These are phyloP conservation scores for Lagopus leucura DNA, from an alignment of 2,113 vertebrate genomes.

Conservation along the genomic window DNA sequence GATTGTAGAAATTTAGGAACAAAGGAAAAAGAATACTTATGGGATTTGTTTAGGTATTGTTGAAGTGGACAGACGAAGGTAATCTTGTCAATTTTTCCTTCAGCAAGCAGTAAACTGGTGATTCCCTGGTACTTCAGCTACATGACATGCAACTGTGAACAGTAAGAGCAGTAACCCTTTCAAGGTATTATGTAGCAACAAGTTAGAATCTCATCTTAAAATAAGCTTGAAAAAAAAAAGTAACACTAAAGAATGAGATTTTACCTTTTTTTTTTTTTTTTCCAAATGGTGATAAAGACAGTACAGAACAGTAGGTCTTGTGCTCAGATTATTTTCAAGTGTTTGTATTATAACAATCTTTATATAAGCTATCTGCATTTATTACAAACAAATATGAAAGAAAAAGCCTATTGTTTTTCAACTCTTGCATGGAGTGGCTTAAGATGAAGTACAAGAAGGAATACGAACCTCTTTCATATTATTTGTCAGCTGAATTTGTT, in stretches of 20 bases:
- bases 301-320: neutral
- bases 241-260: neutral
- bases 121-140: neutral
- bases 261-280: neutral
- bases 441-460: neutral
- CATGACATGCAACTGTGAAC: fast-evolving
- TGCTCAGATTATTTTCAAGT: neutral
- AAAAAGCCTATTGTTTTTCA: neutral
- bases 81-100: neutral
- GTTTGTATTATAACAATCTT: neutral
- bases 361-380: neutral
- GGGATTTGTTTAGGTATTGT: neutral
- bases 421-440: neutral
- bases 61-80: neutral
- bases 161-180: neutral
- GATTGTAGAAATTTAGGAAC: neutral
- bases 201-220: neutral
- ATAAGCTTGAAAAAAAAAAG: neutral
- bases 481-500: neutral
- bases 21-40: neutral
- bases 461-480: no score
- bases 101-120: neutral
- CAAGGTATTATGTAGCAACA: fast-evolving
- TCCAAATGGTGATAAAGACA: neutral
- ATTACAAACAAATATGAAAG: neutral